A percentile compares a stretch with the other conserved stretches of the same genome.
Evolutionary conservation across 2,888 invertebrate species (phyloP).

Genomic region (Griposia aprilina): DNA sequence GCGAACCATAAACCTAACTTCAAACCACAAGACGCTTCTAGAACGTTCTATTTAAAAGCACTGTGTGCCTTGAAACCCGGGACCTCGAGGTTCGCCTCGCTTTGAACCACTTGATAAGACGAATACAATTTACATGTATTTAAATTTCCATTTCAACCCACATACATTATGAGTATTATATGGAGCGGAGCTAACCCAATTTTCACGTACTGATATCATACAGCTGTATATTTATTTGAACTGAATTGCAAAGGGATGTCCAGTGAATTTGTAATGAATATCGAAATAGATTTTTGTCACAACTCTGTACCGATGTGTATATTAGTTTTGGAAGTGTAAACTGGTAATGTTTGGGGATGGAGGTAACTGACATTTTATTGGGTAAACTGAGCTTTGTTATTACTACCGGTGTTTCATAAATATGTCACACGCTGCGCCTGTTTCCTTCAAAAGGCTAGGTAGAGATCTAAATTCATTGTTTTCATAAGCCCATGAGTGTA

Average conservation of each 20-base stretch:
- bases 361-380: neutral
- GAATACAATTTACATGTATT: slow-evolving; percentile 47
- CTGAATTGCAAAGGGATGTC: slow-evolving; percentile 30
- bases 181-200: slow-evolving; percentile 20
- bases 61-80: neutral
- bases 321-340: slow-evolving; percentile 19
- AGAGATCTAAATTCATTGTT: too few relatives aligned
- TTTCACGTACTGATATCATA: neutral
- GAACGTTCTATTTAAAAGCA: neutral
- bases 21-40: neutral
- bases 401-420: neutral
- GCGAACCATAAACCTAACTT: neutral
- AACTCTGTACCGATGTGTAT: neutral
- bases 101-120: slow-evolving; percentile 9
- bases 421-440: neutral
- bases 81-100: neutral
- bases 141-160: slow-evolving; percentile 28
- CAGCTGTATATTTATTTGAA: slow-evolving; percentile 17
- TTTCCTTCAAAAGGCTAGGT: neutral
- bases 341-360: slow-evolving; percentile 6
- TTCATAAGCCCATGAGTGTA: too few relatives aligned
- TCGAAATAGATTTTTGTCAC: slow-evolving; percentile 6
- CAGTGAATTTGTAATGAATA: slow-evolving; percentile 22
- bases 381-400: neutral
- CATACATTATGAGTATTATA: neutral